These are phyloP conservation scores for Phyllostomus hastatus DNA, from an alignment of 2,113 vertebrate genomes.

Conservation along the genomic window DNA sequence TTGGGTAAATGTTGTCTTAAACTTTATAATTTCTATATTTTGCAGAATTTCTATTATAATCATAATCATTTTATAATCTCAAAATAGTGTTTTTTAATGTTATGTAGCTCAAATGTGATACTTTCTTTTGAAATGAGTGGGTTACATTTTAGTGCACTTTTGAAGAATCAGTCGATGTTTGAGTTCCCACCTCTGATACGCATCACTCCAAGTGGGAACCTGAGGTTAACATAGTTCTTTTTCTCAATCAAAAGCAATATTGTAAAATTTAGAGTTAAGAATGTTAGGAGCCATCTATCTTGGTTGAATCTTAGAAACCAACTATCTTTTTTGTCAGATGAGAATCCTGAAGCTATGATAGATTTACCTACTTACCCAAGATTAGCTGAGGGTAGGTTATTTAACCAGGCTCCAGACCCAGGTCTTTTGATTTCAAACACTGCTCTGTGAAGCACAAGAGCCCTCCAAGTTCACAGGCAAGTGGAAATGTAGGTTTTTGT, in stretches of 20 bases:
- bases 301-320: neutral
- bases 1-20: constrained; percentile 7
- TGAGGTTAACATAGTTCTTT: neutral
- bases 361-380: neutral
- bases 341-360: neutral
- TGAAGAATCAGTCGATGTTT: neutral
- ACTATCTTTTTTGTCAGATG: neutral
- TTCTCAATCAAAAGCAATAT: neutral
- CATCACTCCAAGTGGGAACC: neutral
- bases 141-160: neutral
- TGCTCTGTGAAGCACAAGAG: neutral
- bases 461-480: neutral
- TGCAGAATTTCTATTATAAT: neutral
- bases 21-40: neutral
- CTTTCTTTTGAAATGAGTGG: neutral
- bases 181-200: neutral
- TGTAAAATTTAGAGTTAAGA: constrained; percentile 10
- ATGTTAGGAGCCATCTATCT: neutral
- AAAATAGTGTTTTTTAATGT: neutral
- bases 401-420: neutral
- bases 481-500: neutral
- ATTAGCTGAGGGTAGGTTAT: neutral
- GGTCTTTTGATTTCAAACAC: neutral
- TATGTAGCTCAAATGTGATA: neutral
- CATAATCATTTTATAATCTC: neutral